phyloP scores from a whole-genome alignment of 2,888 invertebrate genomes.

The Cheilosia vernalis region DNA sequence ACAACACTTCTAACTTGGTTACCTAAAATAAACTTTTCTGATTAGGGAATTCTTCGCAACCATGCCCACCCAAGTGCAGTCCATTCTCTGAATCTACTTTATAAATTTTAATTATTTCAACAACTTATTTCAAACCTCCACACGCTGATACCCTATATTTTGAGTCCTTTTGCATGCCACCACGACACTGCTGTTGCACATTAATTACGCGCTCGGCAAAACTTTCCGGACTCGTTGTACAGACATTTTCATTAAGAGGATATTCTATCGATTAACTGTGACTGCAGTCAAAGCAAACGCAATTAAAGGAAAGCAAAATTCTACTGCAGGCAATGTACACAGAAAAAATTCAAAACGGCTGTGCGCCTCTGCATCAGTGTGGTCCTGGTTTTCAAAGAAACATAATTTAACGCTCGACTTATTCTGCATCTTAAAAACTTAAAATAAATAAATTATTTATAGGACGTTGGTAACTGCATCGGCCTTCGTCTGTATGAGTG shows the following conservation, averaged over 20 bases:
- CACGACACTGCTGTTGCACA: not conserved
- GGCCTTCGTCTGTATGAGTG: slow-evolving; percentile 26
- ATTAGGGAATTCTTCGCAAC: too few relatives aligned
- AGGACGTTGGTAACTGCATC: slow-evolving; percentile 10
- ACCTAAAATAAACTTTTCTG: too few relatives aligned
- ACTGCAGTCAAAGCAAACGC: not conserved
- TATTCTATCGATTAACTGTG: slow-evolving; percentile 16
- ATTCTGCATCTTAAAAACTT: slow-evolving; percentile 2
- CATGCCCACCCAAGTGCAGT: too few relatives aligned
- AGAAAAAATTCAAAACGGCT: not conserved
- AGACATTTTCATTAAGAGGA: not conserved
- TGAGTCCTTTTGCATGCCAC: not conserved
- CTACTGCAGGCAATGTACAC: not conserved
- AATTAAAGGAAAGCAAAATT: not conserved
- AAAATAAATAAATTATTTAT: slow-evolving; percentile 26
- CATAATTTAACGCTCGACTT: slow-evolving; percentile 38
- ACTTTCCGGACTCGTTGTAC: not conserved
- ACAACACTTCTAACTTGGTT: too few relatives aligned
- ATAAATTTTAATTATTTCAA: not conserved
- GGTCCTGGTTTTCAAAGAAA: slow-evolving; percentile 25
- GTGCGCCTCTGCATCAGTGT: slow-evolving; percentile 9
- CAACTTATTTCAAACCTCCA: not conserved
- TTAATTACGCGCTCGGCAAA: slow-evolving; percentile 15
- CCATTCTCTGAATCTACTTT: not conserved
- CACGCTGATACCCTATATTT: not conserved